phyloP scores from a whole-genome alignment of 1,140 invertebrate species.

The Ips nitidus region DNA sequence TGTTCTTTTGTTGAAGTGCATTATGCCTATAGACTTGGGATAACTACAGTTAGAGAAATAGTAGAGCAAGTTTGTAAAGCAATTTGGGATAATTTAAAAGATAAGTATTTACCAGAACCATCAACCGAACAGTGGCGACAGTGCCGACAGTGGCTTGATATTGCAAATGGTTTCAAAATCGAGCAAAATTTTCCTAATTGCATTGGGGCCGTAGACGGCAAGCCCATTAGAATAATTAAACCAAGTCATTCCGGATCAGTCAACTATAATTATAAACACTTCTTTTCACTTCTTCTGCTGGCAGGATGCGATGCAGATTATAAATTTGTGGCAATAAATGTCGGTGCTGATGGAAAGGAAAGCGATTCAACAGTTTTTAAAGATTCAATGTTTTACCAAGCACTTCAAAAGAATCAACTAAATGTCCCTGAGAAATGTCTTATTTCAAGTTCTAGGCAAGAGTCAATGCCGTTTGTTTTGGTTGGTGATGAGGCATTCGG shows the following conservation, averaged over 20 bases:
- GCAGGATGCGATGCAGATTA: conserved; percentile 51
- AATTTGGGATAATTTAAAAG: conserved; percentile 36
- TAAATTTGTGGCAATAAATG: conserved; percentile 50
- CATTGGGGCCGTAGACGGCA: conserved; percentile 20
- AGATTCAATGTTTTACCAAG: conserved; percentile 16
- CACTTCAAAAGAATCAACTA: conserved; percentile 20
- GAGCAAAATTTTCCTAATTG: too few species aligned
- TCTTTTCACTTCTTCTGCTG: conserved; percentile 51
- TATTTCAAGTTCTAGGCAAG: background rate
- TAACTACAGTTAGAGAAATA: conserved; percentile 38
- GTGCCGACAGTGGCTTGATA: conserved; percentile 35
- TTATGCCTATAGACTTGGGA: conserved; percentile 36
- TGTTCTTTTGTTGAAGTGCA: conserved; percentile 37
- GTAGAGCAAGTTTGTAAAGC: conserved; percentile 35
- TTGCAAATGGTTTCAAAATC: too few species aligned
- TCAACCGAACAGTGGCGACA: conserved; percentile 41
- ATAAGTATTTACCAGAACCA: conserved; percentile 30
- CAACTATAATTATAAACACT: conserved; percentile 45
- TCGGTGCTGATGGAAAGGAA: conserved; percentile 53
- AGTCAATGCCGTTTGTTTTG: too few species aligned
- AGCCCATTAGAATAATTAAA: conserved; percentile 17
- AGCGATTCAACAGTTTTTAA: conserved; percentile 50
- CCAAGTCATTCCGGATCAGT: conserved; percentile 11
- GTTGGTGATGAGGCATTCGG: too few species aligned
- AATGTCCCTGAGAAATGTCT: background rate